Evolutionary conservation across 2,113 vertebrate genomes (phyloP).

Genomic region (Odontophorus gujanensis): DNA sequence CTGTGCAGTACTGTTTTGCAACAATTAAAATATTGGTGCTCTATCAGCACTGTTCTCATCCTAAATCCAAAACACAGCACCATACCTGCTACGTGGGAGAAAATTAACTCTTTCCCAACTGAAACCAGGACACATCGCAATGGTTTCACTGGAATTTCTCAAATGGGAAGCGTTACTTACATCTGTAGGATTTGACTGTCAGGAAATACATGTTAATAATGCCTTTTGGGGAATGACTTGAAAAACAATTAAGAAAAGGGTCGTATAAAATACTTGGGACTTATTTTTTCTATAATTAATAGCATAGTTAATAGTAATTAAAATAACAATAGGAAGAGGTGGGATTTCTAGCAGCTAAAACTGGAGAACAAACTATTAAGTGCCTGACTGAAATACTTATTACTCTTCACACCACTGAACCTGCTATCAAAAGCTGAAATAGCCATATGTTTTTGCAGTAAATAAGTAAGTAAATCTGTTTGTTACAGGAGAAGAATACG

Average conservation of each 20-base stretch:
- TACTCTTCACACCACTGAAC: not conserved
- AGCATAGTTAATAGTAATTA: not conserved
- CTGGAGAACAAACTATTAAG: not conserved
- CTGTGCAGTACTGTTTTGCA: not conserved
- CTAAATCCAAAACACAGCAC: not conserved
- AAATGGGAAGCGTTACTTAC: not conserved
- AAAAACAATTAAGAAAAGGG: not conserved
- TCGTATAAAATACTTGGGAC: not conserved
- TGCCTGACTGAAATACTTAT: not conserved
- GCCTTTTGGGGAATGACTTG: not conserved
- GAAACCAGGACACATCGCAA: not conserved
- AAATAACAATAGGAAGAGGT: accelerated
- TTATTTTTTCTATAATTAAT: not conserved
- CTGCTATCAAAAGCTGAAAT: not conserved
- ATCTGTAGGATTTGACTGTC: not conserved
- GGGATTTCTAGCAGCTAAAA: not conserved
- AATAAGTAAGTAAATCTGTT: not conserved
- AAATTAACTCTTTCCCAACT: not conserved
- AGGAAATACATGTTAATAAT: not conserved
- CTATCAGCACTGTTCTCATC: not conserved
- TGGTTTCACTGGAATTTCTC: not conserved
- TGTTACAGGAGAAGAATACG: not conserved
- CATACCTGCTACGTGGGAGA: not conserved
- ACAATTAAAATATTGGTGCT: not conserved
- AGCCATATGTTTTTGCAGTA: accelerated